Evolutionary conservation across 2,888 invertebrate species (phyloP), one percentile per base, ranked within the genome.

Genomic region (Dryobotodes eremita): DNA sequence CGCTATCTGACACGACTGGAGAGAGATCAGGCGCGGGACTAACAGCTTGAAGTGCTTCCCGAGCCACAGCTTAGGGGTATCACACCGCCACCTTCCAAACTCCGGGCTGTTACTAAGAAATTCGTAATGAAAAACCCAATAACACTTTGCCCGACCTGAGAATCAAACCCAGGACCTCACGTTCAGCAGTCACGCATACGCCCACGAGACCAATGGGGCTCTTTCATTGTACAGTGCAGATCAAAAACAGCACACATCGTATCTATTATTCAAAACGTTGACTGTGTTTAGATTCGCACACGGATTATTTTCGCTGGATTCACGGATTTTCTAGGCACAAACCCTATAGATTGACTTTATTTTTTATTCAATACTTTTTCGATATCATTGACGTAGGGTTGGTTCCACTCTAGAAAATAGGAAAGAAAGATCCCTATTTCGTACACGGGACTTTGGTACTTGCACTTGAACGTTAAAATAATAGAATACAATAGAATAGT

Each of bases 251-350:
- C 62, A 78, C 61, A 23, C 70, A 57, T 75, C 66, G 70, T 73
- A 84, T 88, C 79, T 88, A 86, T 87, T 84, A 88, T 88, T 89
- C 88, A 88, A 82, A 82, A 83, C 79, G 86, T 84, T 79, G 87
- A 76, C 85, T 80, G 72, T 76, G 82, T 84, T 88, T 87, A 87
- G 84, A 84, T 78, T 66, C 77, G 77, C 74, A 80, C 77, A 69
- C 71, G 75, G 82, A 82, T 89, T 86, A 83, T 88, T 80, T 85
- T 79, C 70, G 23, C 65, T 71, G 74, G 55, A 86, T 78, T 77
- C 80, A 80, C 71, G 53, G 48, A 79, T 77, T 80, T 77, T 71
- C 78, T 68, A 76, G 75, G 68, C 75, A 42, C 68, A 75, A 83
- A 88, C 78, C 59, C 74, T 68, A 68, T 73, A 71, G 66, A 71